Conservation (phyloP, 2,113 vertebrate species). For the Glaucomys volans region DNA sequence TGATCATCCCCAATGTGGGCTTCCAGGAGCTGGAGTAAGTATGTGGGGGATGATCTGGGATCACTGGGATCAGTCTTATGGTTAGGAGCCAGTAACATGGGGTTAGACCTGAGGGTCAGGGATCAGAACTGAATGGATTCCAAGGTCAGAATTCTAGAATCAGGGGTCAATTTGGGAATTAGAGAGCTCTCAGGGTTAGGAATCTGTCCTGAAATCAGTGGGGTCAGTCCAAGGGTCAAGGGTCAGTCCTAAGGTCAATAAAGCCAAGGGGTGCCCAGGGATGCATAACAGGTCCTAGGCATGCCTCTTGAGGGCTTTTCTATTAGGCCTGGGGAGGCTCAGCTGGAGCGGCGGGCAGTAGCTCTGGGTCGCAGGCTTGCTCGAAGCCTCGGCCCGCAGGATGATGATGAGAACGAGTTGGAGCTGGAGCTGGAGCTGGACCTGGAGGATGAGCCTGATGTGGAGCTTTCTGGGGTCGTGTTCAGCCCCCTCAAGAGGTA, state of each 20-base stretch:
- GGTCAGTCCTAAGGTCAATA: neutral
- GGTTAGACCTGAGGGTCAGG: neutral
- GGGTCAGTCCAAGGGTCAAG: neutral
- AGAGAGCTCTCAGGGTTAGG: neutral
- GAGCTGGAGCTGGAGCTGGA: constrained; percentile 90
- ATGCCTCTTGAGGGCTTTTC: neutral
- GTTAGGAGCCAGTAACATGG: neutral
- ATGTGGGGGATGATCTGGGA: neutral
- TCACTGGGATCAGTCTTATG: neutral
- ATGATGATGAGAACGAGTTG: constrained; percentile 89
- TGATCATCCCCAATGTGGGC: constrained; percentile 90
- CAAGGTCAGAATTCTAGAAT: constrained; percentile 32
- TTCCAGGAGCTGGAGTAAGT: constrained; percentile 92
- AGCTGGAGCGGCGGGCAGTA: constrained; percentile 87
- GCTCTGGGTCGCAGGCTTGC: constrained; percentile 90
- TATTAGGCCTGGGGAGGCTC: constrained; percentile 57
- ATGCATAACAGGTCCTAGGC: neutral
- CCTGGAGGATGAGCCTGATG: constrained; percentile 89
- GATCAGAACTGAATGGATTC: neutral
- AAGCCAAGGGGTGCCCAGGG: neutral
- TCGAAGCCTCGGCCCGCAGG: constrained; percentile 86
- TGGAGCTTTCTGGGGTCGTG: constrained; percentile 88
- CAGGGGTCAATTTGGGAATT: neutral
- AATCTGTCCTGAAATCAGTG: neutral
- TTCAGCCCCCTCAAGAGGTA: constrained; percentile 94